Conservation (phyloP, 2,113 vertebrate species). For the Macquaria australasica region DNA sequence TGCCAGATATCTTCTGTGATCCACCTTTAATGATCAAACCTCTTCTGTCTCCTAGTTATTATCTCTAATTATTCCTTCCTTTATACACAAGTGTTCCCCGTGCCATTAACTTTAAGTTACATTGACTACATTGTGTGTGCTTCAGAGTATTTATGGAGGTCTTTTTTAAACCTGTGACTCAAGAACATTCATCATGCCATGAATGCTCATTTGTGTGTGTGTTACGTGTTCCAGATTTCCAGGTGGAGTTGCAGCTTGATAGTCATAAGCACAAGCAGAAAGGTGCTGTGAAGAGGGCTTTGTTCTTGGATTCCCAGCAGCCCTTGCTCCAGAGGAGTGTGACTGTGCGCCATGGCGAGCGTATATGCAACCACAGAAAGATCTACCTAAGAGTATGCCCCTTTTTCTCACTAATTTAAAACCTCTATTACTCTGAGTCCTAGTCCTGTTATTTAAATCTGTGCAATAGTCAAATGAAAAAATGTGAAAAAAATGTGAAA, state of each 20-base stretch:
- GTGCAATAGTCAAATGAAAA: background rate
- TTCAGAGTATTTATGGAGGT: conserved; percentile 35
- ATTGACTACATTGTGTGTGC: conserved; percentile 50
- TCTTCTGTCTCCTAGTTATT: conserved; percentile 49
- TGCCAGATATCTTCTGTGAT: conserved; percentile 28
- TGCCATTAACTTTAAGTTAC: conserved; percentile 31
- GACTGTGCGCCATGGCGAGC: conserved; percentile 82
- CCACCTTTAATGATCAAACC: conserved; percentile 29
- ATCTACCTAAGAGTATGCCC: conserved; percentile 89
- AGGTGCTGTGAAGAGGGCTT: conserved; percentile 86
- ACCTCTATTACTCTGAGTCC: background rate
- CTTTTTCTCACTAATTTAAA: background rate
- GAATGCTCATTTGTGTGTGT: conserved; percentile 63
- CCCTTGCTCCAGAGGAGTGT: conserved; percentile 81
- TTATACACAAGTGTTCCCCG: conserved; percentile 11
- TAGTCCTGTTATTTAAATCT: background rate
- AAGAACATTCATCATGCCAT: conserved; percentile 55
- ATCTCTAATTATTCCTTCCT: conserved; percentile 57
- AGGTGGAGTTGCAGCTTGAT: conserved; percentile 91
- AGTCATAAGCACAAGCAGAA: conserved; percentile 91
- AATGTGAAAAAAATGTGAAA: too few species aligned
- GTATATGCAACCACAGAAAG: conserved; percentile 86
- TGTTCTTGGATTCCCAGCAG: conserved; percentile 88
- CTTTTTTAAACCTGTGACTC: conserved; percentile 43
- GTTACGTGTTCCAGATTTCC: conserved; percentile 85